These are phyloP conservation scores for Buteo buteo DNA, from an alignment of 2,113 vertebrate species.

Conservation along the genomic window DNA sequence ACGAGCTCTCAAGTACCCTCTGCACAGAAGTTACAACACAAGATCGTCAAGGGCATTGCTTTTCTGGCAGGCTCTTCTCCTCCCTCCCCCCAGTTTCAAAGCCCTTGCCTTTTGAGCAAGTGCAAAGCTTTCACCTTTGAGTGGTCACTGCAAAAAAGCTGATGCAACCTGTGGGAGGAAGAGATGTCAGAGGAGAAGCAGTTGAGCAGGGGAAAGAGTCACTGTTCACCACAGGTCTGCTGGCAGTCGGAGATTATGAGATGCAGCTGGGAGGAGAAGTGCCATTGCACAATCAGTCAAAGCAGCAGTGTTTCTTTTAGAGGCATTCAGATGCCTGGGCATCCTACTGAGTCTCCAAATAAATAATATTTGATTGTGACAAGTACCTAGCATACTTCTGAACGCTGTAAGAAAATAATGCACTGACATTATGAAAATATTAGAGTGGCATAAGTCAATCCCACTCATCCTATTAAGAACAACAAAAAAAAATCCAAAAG, in stretches of 20 bases:
- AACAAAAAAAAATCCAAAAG: not conserved
- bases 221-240: constrained; percentile 4
- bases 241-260: not conserved
- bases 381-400: not conserved
- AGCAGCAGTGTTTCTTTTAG: constrained; percentile 24
- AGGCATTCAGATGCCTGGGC: not conserved
- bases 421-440: not conserved
- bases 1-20: not conserved
- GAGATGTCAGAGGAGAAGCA: not conserved
- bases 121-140: not conserved
- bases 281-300: constrained; percentile 34
- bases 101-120: not conserved
- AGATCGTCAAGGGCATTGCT: not conserved
- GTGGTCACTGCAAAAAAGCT: not conserved
- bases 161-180: not conserved
- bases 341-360: constrained; percentile 14
- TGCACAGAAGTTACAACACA: not conserved
- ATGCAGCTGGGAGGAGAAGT: constrained; percentile 26
- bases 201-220: not conserved
- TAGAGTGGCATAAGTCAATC: not conserved
- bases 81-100: not conserved
- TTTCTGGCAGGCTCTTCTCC: not conserved
- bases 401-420: constrained; percentile 19
- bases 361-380: constrained; percentile 36
- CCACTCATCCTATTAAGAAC: not conserved